Evolutionary conservation across 2,797 vertebrate species (phyloP).

Genomic region (Buphagus erythrorhynchus): DNA sequence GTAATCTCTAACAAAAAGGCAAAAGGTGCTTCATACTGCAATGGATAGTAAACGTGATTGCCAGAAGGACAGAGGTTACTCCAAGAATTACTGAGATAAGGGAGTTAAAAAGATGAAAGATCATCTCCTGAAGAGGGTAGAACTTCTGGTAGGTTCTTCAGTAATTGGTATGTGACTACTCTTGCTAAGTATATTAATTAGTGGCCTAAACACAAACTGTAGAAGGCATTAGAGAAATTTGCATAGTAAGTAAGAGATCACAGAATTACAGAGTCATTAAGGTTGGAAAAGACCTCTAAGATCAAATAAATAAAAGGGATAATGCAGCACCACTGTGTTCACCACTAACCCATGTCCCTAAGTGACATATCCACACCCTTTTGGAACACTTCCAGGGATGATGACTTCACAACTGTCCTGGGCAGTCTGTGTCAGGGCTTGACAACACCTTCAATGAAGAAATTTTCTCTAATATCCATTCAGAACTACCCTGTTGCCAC

Average conservation of each 20-base stretch:
- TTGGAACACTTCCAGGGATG: background rate
- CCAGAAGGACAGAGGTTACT: background rate
- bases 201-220: background rate
- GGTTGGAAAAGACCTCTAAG: background rate
- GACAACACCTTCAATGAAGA: background rate
- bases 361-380: too few species aligned
- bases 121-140: background rate
- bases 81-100: background rate
- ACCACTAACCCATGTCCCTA: background rate
- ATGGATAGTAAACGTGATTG: fast-evolving
- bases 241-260: background rate
- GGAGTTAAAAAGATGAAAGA: background rate
- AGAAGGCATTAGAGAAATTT: background rate
- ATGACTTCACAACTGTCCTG: background rate
- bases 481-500: background rate
- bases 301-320: background rate
- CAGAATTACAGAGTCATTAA: background rate
- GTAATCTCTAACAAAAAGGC: background rate
- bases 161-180: background rate
- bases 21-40: background rate
- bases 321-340: background rate
- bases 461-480: background rate
- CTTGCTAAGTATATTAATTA: background rate
- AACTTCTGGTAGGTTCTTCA: background rate
- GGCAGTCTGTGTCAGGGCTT: background rate